phyloP scores from a whole-genome alignment of 2,113 vertebrate genomes.

The Phalacrocorax brasilianus region DNA sequence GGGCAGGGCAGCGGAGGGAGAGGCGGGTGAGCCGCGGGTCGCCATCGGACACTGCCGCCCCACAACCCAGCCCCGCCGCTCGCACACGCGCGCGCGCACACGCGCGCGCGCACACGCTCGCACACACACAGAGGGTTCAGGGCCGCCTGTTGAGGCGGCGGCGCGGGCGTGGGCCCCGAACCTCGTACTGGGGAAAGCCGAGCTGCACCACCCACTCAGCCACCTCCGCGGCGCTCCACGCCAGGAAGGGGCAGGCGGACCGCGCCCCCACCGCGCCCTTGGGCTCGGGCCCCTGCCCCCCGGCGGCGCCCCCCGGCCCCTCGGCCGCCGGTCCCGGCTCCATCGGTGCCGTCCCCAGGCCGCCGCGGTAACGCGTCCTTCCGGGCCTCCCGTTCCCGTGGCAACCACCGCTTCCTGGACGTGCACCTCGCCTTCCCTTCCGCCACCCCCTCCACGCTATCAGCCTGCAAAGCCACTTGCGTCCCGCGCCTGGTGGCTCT shows the following conservation, averaged over 20 bases:
- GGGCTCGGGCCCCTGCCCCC: no score
- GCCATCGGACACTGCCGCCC: not conserved
- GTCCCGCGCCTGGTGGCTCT: no score
- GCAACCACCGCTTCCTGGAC: no score
- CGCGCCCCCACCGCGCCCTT: no score
- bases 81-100: not conserved
- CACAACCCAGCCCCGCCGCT: not conserved
- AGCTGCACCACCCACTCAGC: constrained; percentile 69
- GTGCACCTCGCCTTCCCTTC: no score
- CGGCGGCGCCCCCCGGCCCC: no score
- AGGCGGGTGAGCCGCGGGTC: not conserved
- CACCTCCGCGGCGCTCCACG: constrained; percentile 68
- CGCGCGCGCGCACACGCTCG: not conserved
- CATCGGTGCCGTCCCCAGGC: no score
- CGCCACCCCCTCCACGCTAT: no score
- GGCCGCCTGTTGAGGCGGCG: not conserved
- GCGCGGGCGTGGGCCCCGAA: not conserved
- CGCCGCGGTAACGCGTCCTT: no score
- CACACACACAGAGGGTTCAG: not conserved
- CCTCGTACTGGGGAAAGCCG: constrained; percentile 78
- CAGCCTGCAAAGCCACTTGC: no score
- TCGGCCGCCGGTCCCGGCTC: no score
- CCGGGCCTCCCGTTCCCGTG: no score
- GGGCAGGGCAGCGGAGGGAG: not conserved
- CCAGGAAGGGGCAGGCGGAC: not conserved